Evolutionary conservation across 2,113 vertebrate species (phyloP), one percentile per base, ranked within the genome.

Genomic region (Scalopus aquaticus): DNA sequence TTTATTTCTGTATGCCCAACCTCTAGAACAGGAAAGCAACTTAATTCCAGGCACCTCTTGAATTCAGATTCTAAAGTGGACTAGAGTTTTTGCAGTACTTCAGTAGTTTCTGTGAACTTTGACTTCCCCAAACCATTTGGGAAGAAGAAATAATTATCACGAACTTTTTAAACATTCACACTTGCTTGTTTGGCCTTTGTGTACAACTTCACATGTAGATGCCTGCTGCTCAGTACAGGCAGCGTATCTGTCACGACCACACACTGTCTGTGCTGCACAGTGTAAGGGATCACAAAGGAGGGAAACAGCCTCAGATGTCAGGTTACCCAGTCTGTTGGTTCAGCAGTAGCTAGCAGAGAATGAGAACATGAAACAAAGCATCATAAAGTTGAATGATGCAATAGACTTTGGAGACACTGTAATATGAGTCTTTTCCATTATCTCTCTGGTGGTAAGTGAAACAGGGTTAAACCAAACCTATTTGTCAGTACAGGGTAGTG

Each of bases 391-490:
- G 69, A 79, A 39, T 62, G 62, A 83, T 32, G 13, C 32, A 54
- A 44, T 32, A 62, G 51, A 70, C 39, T 70, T 92, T 56, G 60
- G 62, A 93, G 73, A 65, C n/a, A 26, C 46, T 51, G 4, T 91
- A 37, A 84, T 46, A 9, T 64, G 78, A 79, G 65, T 88, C 37
- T 60, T 96, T 81, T 58, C 46, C 65, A 49, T 73, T 54, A 9
- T 54, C 60, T 93, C 28, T 90, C 24, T 70, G 42, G 74, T 90
- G 19, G 56, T 44, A 73, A 85, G 91, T 89, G 39, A 92, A 86
- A 79, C 90, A 90, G 54, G n/a, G 49, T 93, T 85, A 86, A 90
- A 90, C 6, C 64, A 37, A 37, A 81, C 58, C 42, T 89, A 0
- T 70, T 51, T 82, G 39, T 93, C 49, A 62, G 62, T 65, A 42